Percentiles rank a stretch among this genome's conserved stretches.
phyloP scores from a whole-genome alignment of 2,888 invertebrate species.

The Graphium colonna region DNA sequence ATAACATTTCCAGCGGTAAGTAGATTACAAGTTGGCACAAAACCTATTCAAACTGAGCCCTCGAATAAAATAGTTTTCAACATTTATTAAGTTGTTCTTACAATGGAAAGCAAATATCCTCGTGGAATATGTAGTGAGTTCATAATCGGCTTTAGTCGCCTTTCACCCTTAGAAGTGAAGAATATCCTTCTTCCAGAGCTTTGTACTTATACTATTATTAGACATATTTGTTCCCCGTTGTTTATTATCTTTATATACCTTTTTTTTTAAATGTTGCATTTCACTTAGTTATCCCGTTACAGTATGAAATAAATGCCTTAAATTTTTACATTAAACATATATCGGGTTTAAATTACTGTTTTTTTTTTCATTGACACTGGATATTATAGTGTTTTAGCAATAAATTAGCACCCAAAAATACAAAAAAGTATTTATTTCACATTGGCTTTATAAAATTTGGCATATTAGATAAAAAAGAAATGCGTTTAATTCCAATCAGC shows the following conservation, averaged over 20 bases:
- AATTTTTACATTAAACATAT: too few relatives aligned
- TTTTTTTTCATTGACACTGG: too few relatives aligned
- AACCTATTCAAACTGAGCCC: background rate
- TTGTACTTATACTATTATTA: background rate
- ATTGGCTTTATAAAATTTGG: too few relatives aligned
- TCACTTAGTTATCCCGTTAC: background rate
- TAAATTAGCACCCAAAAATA: too few relatives aligned
- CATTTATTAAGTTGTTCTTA: slow-evolving; percentile 36
- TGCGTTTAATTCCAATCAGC: too few relatives aligned
- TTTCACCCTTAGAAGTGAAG: slow-evolving; percentile 31
- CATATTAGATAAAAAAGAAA: too few relatives aligned
- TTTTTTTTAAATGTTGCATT: background rate
- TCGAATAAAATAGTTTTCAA: background rate
- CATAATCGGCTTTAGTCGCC: slow-evolving; percentile 67
- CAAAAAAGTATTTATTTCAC: too few relatives aligned
- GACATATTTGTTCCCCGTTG: background rate
- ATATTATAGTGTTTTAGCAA: too few relatives aligned
- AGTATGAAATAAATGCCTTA: too few relatives aligned
- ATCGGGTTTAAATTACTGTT: too few relatives aligned
- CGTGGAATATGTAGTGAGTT: slow-evolving; percentile 46
- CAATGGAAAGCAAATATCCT: slow-evolving; percentile 50
- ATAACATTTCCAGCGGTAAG: too few relatives aligned
- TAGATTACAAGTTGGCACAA: too few relatives aligned
- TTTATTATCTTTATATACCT: background rate
- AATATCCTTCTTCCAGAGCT: background rate